A percentile compares a stretch with the other conserved stretches of the same genome.
These are phyloP conservation scores for Aporophyla nigra DNA, from an alignment of 2,888 invertebrate species.

Conservation along the genomic window DNA sequence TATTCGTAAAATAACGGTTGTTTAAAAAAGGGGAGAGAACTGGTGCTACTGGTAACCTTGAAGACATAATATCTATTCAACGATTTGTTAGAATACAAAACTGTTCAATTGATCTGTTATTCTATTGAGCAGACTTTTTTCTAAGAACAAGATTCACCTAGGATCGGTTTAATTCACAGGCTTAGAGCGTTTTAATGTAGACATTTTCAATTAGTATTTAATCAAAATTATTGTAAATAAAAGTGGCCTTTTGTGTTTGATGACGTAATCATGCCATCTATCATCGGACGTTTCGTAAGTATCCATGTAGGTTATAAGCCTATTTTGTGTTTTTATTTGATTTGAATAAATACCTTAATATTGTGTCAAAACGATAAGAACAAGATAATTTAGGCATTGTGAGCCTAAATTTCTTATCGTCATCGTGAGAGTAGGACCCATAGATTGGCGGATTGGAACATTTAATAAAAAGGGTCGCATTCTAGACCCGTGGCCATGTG, in stretches of 20 bases:
- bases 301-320: too few species aligned
- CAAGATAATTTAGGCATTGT: not conserved
- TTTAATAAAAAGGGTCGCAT: not conserved
- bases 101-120: not conserved
- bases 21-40: not conserved
- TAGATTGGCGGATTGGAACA: not conserved
- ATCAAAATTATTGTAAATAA: too few species aligned
- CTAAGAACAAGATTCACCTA: not conserved
- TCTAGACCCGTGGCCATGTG: not conserved
- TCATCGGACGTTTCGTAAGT: too few species aligned
- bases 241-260: not conserved
- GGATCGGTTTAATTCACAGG: not conserved
- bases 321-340: too few species aligned
- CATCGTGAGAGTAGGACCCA: not conserved
- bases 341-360: not conserved
- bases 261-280: not conserved
- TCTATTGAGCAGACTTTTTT: not conserved
- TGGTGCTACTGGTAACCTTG: not conserved
- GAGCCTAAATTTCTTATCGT: not conserved
- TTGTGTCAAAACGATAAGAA: not conserved
- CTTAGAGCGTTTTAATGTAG: not conserved
- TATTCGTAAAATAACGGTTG: conserved; percentile 8
- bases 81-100: not conserved
- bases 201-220: not conserved
- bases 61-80: not conserved